phyloP scores from a whole-genome alignment of 2,888 invertebrate genomes.

The Cantharis flavilabris region DNA sequence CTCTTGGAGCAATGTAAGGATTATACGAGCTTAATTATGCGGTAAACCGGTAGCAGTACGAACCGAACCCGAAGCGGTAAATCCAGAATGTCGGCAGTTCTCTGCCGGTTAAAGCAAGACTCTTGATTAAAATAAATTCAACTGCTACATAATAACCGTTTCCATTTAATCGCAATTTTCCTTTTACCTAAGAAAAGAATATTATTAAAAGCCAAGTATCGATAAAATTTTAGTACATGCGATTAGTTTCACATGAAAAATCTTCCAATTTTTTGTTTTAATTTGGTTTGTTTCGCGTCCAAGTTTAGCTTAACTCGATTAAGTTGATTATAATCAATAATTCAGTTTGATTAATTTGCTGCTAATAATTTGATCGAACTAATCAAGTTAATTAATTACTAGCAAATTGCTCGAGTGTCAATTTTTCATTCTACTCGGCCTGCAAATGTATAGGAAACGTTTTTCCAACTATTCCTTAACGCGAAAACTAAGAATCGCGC shows the following conservation, averaged over 20 bases:
- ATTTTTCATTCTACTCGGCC: background rate
- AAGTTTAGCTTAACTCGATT: background rate
- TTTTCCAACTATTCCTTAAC: background rate
- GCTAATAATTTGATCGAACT: background rate
- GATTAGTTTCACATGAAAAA: background rate
- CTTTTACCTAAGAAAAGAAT: slow-evolving; percentile 11
- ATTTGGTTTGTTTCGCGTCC: background rate
- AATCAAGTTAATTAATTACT: background rate
- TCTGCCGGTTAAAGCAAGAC: slow-evolving; percentile 12
- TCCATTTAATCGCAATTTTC: slow-evolving; percentile 13
- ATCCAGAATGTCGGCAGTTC: slow-evolving; percentile 40
- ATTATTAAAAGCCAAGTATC: background rate
- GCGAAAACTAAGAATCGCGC: background rate
- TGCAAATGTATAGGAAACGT: background rate
- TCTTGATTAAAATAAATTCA: slow-evolving; percentile 21
- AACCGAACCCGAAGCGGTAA: slow-evolving; percentile 39
- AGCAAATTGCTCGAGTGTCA: background rate
- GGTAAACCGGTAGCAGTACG: slow-evolving; percentile 39
- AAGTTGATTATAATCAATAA: background rate
- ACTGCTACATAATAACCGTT: slow-evolving; percentile 14
- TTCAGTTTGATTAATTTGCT: background rate
- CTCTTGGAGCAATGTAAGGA: slow-evolving; percentile 44
- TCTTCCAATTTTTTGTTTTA: background rate
- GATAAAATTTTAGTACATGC: background rate
- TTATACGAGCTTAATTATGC: slow-evolving; percentile 49